Conservation (phyloP, 2,888 invertebrate genomes). For the Drosophila rellima region DNA sequence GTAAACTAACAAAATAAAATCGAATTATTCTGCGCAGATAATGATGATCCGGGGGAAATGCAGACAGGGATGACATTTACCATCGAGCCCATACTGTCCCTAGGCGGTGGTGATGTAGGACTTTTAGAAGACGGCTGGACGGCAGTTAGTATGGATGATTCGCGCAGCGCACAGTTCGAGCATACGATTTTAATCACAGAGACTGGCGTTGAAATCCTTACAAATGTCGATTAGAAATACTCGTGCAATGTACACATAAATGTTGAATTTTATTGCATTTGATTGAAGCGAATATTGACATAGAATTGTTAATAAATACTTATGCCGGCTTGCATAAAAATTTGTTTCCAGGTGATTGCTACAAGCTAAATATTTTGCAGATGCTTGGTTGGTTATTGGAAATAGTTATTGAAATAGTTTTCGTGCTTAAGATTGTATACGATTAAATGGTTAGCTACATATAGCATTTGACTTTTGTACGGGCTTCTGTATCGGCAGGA, state of each 20-base stretch:
- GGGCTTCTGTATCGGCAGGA: conserved; percentile 94
- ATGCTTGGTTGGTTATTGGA: conserved; percentile 16
- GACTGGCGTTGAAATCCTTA: conserved; percentile 92
- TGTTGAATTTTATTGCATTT: conserved; percentile 47
- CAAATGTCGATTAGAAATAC: conserved; percentile 83
- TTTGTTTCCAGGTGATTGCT: conserved; percentile 32
- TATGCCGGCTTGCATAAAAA: conserved; percentile 48
- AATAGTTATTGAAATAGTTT: conserved; percentile 1
- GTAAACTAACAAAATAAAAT: neutral
- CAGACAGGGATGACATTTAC: conserved; percentile 97
- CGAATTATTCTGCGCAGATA: conserved; percentile 86
- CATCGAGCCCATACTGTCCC: conserved; percentile 95
- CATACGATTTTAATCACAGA: conserved; percentile 95
- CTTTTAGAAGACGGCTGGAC: conserved; percentile 97
- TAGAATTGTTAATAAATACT: conserved; percentile 42
- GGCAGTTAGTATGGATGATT: conserved; percentile 92
- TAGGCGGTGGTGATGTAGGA: conserved; percentile 89
- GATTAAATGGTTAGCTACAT: conserved; percentile 64
- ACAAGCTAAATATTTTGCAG: conserved; percentile 20
- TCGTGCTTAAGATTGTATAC: conserved; percentile 9
- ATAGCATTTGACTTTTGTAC: conserved; percentile 80
- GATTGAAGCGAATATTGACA: conserved; percentile 31
- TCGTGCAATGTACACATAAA: conserved; percentile 13
- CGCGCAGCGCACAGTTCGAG: conserved; percentile 95
- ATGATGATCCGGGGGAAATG: conserved; percentile 90